Percentiles rank a stretch among this genome's conserved stretches.
These are phyloP conservation scores for Macrotus californicus DNA, from an alignment of 2,113 vertebrate species.

Conservation along the genomic window DNA sequence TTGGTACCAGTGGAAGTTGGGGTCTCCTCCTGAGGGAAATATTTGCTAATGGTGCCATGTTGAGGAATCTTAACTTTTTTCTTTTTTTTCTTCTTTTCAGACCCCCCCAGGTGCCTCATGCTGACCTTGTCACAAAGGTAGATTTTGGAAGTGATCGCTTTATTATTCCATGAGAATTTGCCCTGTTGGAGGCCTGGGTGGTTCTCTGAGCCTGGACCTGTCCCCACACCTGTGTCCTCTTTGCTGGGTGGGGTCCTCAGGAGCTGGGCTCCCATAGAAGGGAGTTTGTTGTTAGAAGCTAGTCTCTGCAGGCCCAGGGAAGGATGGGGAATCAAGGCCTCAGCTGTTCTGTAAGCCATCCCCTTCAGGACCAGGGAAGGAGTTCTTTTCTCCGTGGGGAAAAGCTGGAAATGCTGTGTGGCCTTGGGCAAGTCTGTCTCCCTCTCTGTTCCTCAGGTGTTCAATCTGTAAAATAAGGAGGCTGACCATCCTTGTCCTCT, in stretches of 20 bases:
- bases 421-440: neutral
- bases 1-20: neutral
- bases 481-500: neutral
- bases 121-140: slow-evolving; percentile 85
- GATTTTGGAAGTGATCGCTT: slow-evolving; percentile 30
- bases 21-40: neutral
- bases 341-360: neutral
- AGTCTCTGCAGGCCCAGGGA: neutral
- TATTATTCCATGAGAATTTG: neutral
- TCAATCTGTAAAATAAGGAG: neutral
- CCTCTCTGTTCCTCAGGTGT: neutral
- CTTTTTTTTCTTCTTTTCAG: slow-evolving; percentile 81
- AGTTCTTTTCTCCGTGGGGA: neutral
- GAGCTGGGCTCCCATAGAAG: neutral
- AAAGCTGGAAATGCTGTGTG: neutral
- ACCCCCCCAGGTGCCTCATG: slow-evolving; percentile 78
- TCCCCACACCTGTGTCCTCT: neutral
- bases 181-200: neutral
- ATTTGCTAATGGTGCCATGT: neutral
- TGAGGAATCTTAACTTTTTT: slow-evolving; percentile 64
- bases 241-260: neutral
- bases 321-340: neutral
- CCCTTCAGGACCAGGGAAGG: neutral
- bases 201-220: neutral
- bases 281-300: neutral